These are phyloP conservation scores for Spodoptera frugiperda DNA, from an alignment of 1,140 invertebrate species.

Conservation along the genomic window DNA sequence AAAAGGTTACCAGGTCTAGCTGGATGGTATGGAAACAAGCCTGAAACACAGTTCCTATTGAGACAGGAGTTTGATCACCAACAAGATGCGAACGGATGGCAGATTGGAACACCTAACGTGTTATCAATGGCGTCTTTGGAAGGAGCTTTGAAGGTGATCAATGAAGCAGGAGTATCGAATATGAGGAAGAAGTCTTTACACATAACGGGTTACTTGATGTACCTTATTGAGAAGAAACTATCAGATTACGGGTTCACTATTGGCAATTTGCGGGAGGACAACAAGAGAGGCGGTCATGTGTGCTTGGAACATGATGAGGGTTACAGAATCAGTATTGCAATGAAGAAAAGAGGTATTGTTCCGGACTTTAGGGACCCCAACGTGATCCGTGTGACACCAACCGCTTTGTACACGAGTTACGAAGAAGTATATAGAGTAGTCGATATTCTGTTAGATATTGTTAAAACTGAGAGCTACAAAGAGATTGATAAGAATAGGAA, in stretches of 20 bases:
- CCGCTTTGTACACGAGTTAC: constrained; percentile 74
- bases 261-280: constrained; percentile 69
- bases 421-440: constrained; percentile 70
- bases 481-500: constrained; percentile 47
- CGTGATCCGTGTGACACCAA: constrained; percentile 69
- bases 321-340: constrained; percentile 68
- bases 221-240: constrained; percentile 69
- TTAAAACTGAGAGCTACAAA: constrained; percentile 67
- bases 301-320: constrained; percentile 75
- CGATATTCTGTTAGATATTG: constrained; percentile 67
- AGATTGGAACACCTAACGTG: constrained; percentile 71
- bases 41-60: constrained; percentile 72
- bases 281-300: constrained; percentile 72
- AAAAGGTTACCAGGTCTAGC: constrained; percentile 64
- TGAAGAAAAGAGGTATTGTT: constrained; percentile 66
- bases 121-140: constrained; percentile 72
- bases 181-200: constrained; percentile 74
- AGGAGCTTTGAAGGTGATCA: constrained; percentile 68
- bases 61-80: constrained; percentile 74
- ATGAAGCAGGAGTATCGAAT: constrained; percentile 68
- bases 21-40: constrained; percentile 77
- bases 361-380: constrained; percentile 74
- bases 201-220: constrained; percentile 77
- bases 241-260: constrained; percentile 64
- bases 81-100: constrained; percentile 71